Evolutionary conservation across 2,113 vertebrate species (phyloP), one percentile per base, ranked within the genome.

Genomic region (Orthonyx spaldingii): DNA sequence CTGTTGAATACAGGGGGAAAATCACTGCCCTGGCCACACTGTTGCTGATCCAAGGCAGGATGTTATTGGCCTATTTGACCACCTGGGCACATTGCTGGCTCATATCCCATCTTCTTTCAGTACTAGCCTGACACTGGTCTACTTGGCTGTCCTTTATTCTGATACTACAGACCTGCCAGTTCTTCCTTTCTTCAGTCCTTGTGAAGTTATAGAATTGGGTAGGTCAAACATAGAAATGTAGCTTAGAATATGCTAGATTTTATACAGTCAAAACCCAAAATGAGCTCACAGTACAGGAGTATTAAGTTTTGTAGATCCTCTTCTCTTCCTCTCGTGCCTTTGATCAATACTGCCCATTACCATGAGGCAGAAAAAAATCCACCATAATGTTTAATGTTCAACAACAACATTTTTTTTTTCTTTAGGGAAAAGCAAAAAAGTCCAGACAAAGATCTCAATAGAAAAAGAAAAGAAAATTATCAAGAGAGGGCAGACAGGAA

Each of bases 1-100:
- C 7, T 14, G 12, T 8, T 0, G 0, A 84, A 35, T 3, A 21
- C n/a, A 59, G 5, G 3, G 17, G 21, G 1, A 65, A 0, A 1
- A 35, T 23, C 27, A 4, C 37, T 7, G 9, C n/a, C 20, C 16
- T 50, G 30, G 11, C 15, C 23, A 56, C 26, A 3, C 9, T 63
- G 1, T 7, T 59, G 15, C 11, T 41, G 22, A 37, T 9, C 13
- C 19, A 72, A 3, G 39, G 30, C 23, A 32, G 26, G 50, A 74
- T 46, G 23, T 28, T 3, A 1, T 11, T 32, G 59, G 35, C 26
- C 7, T 37, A 26, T 75, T 69, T 74, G 49, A 22, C 39, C 15
- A 59, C 8, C 24, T n/a, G 14, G 24, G 28, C 44, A 63, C 44
- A 11, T 28, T 42, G 9, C 39, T 2, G 11, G 33, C 18, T 71